Evolutionary conservation across 1,140 invertebrate genomes (phyloP).

Genomic region (Ectropis grisescens): DNA sequence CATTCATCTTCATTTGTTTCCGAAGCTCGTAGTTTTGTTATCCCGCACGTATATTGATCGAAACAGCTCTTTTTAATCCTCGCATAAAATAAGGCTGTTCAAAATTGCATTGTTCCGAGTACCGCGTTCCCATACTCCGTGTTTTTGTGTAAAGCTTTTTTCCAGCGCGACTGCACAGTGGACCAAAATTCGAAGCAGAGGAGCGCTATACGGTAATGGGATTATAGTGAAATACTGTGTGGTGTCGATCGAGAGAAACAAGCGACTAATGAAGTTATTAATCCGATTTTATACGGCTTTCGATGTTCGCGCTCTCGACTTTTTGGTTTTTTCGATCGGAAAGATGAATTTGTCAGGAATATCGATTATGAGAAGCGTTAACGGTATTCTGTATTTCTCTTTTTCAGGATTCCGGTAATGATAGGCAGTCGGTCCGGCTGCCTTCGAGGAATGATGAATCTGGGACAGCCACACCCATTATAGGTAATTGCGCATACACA

Average conservation of each 20-base stretch:
- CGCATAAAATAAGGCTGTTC: no score
- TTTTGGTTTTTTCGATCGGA: constrained; percentile 26
- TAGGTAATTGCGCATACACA: no score
- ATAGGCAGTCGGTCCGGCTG: constrained; percentile 17
- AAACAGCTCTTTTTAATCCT: no score
- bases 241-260: constrained; percentile 64
- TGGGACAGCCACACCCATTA: constrained; percentile 23
- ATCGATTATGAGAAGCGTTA: background rate
- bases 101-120: no score
- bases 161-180: constrained; percentile 1
- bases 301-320: constrained; percentile 33
- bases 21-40: no score
- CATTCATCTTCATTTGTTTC: no score
- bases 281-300: constrained; percentile 59
- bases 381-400: constrained; percentile 3
- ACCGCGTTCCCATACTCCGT: constrained; percentile 12
- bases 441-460: constrained; percentile 29
- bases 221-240: constrained; percentile 63
- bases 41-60: no score
- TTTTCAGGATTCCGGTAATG: constrained; percentile 30
- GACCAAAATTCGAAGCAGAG: constrained; percentile 26
- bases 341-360: constrained; percentile 9
- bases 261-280: constrained; percentile 68
- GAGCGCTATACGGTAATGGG: constrained; percentile 45
- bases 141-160: no score